Conservation (phyloP, 2,888 invertebrate genomes). For the Dendrolimus pini region DNA sequence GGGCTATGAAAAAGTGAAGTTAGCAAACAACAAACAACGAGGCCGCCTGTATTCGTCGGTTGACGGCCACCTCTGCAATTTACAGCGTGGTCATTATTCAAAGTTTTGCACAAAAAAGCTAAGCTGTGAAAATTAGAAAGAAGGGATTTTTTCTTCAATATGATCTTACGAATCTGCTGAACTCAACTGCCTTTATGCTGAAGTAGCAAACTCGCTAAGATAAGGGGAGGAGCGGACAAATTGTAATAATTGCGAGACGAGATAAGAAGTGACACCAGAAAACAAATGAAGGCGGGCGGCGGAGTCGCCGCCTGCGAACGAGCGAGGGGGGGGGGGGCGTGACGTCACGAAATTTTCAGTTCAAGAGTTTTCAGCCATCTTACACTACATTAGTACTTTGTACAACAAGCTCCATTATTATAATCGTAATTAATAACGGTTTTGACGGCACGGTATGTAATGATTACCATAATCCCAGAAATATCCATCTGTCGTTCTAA, state of each 20-base stretch:
- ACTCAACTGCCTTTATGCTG: conserved; percentile 67
- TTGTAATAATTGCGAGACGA: conserved; percentile 75
- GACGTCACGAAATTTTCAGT: conserved; percentile 49
- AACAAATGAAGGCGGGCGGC: conserved; percentile 71
- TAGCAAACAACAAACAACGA: conserved; percentile 54
- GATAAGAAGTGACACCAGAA: conserved; percentile 76
- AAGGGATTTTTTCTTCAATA: conserved; percentile 52
- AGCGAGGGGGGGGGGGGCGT: conserved; percentile 31
- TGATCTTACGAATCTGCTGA: conserved; percentile 70
- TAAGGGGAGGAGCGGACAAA: conserved; percentile 75
- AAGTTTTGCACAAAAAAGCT: conserved; percentile 52
- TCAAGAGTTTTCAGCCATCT: neutral
- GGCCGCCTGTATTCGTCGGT: conserved; percentile 46
- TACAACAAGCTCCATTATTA: no score
- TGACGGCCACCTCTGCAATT: conserved; percentile 58
- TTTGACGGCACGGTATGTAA: no score
- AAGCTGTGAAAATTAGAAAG: conserved; percentile 50
- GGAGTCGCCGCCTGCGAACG: conserved; percentile 25
- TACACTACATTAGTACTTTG: no score
- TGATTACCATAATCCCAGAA: no score
- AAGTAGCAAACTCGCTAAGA: conserved; percentile 68
- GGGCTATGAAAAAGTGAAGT: conserved; percentile 56
- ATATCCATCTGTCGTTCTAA: no score
- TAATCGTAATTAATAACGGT: no score
- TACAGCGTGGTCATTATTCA: conserved; percentile 62